Evolutionary conservation across 92 coral and sea anemone genomes (phyloP).

Genomic region (Porites rus): DNA sequence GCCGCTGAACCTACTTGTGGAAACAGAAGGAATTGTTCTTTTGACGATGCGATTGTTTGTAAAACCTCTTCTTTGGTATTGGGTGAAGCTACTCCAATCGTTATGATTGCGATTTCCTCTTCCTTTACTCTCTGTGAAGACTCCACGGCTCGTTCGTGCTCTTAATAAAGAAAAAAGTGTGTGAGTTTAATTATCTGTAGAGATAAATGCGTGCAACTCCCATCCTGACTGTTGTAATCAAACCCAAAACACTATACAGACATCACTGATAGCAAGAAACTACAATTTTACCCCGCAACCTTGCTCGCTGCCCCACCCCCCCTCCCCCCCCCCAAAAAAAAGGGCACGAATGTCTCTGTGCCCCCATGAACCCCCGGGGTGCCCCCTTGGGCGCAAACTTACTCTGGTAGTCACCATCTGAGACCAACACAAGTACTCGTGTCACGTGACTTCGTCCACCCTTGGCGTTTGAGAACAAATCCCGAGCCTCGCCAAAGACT

Average conservation of each 20-base stretch:
- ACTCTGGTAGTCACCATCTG: conserved; percentile 38
- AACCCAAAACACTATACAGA: no score
- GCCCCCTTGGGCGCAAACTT: not conserved
- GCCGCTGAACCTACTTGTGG: not conserved
- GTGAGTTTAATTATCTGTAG: not conserved
- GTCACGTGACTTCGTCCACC: conserved; percentile 25
- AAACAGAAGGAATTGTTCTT: conserved; percentile 4
- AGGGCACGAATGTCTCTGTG: no score
- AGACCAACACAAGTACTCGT: conserved; percentile 35
- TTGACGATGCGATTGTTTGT: conserved; percentile 19
- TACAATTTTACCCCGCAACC: no score
- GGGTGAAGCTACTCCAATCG: conserved; percentile 12
- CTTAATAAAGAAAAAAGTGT: not conserved
- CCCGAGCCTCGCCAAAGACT: conserved; percentile 25
- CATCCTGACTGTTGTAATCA: not conserved
- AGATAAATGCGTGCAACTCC: not conserved
- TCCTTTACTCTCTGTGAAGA: conserved; percentile 28
- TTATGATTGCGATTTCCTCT: conserved; percentile 14
- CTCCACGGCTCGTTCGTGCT: conserved; percentile 11
- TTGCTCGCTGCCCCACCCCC: no score
- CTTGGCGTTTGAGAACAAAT: not conserved
- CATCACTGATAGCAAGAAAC: no score
- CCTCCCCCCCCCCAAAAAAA: no score
- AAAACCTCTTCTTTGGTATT: not conserved
- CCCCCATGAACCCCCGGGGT: no score